These are phyloP conservation scores for Riptortus pedestris DNA, from an alignment of 1,140 invertebrate species.

Conservation along the genomic window DNA sequence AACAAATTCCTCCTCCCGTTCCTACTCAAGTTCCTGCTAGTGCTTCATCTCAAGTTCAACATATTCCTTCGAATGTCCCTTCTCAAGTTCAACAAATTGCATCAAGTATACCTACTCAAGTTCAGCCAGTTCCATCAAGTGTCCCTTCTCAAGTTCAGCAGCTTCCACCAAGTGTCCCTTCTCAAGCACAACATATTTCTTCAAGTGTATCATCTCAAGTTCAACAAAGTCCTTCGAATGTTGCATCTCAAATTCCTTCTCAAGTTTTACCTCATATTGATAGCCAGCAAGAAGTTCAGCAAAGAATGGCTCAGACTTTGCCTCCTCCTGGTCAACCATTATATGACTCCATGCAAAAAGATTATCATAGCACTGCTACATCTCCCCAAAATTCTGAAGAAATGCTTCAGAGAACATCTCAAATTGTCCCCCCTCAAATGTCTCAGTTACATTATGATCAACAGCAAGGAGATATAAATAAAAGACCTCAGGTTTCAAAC, in stretches of 20 bases:
- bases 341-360: too few species aligned
- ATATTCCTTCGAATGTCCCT: not conserved
- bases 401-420: not conserved
- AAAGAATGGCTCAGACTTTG: constrained; percentile 2
- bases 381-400: too few species aligned
- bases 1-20: not conserved
- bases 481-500: not conserved
- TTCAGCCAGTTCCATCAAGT: not conserved
- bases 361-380: too few species aligned
- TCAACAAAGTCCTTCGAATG: too few species aligned
- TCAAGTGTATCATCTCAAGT: too few species aligned
- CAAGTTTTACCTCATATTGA: not conserved
- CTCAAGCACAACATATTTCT: too few species aligned
- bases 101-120: not conserved
- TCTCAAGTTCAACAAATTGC: not conserved
- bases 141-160: too few species aligned
- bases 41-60: not conserved
- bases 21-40: not conserved
- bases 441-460: too few species aligned
- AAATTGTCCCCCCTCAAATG: not conserved
- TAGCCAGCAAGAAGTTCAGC: not conserved
- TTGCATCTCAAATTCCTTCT: too few species aligned
- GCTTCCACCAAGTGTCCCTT: too few species aligned
- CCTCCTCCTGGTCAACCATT: too few species aligned
- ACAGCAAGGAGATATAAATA: too few species aligned